phyloP scores from a whole-genome alignment of 30 jellyfish, hydroid and myxozoan species.

The Aurelia sp. region DNA sequence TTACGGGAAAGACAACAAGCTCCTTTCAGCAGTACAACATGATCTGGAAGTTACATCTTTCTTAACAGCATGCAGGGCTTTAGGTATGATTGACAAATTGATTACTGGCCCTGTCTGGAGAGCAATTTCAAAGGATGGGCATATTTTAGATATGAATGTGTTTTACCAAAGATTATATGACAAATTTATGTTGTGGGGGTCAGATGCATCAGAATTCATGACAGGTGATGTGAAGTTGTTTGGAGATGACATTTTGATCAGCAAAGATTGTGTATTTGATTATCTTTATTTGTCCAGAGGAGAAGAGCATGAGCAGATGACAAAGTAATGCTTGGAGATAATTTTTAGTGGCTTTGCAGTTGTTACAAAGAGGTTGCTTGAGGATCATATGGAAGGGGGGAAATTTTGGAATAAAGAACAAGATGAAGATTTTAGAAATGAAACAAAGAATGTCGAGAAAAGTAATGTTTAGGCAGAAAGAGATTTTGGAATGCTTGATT shows the following conservation, averaged over 20 bases:
- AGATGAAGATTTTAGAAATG: slow-evolving; percentile 1
- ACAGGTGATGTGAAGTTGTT: background rate
- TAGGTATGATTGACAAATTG: slow-evolving; percentile 10
- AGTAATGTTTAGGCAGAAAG: slow-evolving; percentile 11
- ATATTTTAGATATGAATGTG: background rate
- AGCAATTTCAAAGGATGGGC: slow-evolving; percentile 5
- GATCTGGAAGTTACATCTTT: slow-evolving; percentile 17
- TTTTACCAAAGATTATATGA: slow-evolving; percentile 9
- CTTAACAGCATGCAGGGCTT: background rate
- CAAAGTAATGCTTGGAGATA: slow-evolving; percentile 1
- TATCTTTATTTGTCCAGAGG: background rate
- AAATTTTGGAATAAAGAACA: background rate
- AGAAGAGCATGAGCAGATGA: background rate
- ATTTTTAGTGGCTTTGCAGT: slow-evolving; percentile 17
- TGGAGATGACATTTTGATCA: background rate
- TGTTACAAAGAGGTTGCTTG: slow-evolving; percentile 5
- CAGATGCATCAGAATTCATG: slow-evolving; percentile 11
- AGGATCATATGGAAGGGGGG: slow-evolving; percentile 2
- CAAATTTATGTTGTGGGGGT: background rate
- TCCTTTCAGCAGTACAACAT: slow-evolving; percentile 26
- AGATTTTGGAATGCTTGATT: slow-evolving; percentile 27
- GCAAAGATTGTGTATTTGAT: background rate
- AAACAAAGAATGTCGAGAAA: background rate
- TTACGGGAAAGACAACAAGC: background rate
- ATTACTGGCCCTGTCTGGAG: slow-evolving; percentile 53